phyloP scores from a whole-genome alignment of 92 coral and sea anemone species.

The Palythoa heliodiscus region DNA sequence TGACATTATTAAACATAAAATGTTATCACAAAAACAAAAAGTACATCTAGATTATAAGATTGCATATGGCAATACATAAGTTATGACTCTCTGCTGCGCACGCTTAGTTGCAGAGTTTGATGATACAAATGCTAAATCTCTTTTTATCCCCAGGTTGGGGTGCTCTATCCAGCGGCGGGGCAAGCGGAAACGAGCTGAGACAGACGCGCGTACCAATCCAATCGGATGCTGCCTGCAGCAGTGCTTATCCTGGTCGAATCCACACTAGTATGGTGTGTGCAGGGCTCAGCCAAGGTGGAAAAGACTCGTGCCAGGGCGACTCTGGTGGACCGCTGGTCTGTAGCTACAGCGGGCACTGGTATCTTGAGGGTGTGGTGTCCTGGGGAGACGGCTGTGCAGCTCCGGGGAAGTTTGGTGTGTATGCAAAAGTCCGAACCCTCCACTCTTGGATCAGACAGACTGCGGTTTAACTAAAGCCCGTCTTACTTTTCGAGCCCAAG shows the following conservation, averaged over 20 bases:
- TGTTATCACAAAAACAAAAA: too few species aligned
- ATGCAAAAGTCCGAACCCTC: constrained; percentile 9
- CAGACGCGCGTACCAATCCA: constrained; percentile 13
- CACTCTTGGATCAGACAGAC: constrained; percentile 20
- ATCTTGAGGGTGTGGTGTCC: constrained; percentile 35
- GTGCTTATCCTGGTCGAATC: constrained; percentile 18
- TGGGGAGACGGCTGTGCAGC: constrained; percentile 33
- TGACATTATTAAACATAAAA: too few species aligned
- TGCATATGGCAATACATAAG: too few species aligned
- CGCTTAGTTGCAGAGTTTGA: too few species aligned
- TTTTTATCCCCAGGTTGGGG: constrained; percentile 17
- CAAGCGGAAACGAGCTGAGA: not conserved
- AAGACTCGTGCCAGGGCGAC: constrained; percentile 34
- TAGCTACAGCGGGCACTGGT: constrained; percentile 9
- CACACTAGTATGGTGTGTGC: constrained; percentile 22
- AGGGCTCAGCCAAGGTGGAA: constrained; percentile 3
- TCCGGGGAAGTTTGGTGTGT: constrained; percentile 27
- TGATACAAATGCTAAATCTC: not conserved
- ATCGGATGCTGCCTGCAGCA: not conserved
- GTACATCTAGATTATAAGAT: too few species aligned
- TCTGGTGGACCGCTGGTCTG: constrained; percentile 28
- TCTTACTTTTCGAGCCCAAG: too few species aligned
- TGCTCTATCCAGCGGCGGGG: constrained; percentile 3
- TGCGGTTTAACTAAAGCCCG: not conserved
- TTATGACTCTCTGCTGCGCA: too few species aligned